A percentile compares a stretch with the other conserved stretches of the same genome.
Conservation (phyloP, 1,140 invertebrate species). For the Mamestra configurata region DNA sequence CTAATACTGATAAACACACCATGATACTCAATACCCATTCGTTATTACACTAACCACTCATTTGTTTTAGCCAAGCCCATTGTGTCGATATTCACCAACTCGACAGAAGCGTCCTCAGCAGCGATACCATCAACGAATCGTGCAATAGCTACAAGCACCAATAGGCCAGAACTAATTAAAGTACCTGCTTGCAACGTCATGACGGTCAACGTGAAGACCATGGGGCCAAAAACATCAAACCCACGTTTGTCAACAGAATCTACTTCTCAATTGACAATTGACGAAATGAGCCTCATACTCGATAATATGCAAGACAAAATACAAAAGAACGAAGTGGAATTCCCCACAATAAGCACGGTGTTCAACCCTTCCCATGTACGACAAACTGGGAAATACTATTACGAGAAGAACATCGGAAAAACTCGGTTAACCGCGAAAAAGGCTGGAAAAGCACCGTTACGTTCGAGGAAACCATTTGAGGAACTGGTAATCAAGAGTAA, state of each 20-base stretch:
- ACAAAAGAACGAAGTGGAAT: background rate
- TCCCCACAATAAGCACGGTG: background rate
- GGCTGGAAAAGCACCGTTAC: no score
- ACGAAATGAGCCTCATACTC: slow-evolving; percentile 33
- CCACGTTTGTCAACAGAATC: slow-evolving; percentile 1
- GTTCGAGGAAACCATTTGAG: background rate
- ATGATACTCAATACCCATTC: no score
- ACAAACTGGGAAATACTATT: background rate
- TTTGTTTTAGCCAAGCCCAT: no score
- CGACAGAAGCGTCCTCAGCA: background rate
- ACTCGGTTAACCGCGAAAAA: no score
- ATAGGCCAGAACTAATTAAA: background rate
- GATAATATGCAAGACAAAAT: background rate
- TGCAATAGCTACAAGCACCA: background rate
- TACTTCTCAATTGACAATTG: background rate
- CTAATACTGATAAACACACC: no score
- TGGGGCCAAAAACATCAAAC: background rate
- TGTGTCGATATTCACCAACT: no score
- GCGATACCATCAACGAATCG: background rate
- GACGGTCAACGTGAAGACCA: slow-evolving; percentile 17
- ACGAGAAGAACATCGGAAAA: background rate
- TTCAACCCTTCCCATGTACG: background rate
- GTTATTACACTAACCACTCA: no score
- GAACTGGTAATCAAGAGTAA: slow-evolving; percentile 23
- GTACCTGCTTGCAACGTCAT: slow-evolving; percentile 1